Evolutionary conservation across 2,797 vertebrate species (phyloP).

Genomic region (Trematomus bernacchii): DNA sequence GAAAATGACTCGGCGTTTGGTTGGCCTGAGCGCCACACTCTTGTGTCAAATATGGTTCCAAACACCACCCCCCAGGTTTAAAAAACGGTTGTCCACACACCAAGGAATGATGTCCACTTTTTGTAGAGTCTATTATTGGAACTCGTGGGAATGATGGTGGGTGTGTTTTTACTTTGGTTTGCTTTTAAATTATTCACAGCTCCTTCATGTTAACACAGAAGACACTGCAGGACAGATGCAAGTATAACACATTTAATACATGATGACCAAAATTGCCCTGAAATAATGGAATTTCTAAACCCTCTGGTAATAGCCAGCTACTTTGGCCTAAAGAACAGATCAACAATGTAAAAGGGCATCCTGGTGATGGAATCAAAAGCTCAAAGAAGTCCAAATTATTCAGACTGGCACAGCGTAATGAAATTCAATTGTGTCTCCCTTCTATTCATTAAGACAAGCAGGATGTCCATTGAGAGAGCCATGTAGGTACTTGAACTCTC

Average conservation of each 20-base stretch:
- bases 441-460: conserved; percentile 46
- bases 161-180: conserved; percentile 19
- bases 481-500: conserved; percentile 25
- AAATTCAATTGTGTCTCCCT: conserved; percentile 42
- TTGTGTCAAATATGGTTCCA: no score
- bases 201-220: not conserved
- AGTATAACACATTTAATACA: not conserved
- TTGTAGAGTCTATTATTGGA: no score
- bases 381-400: conserved; percentile 42
- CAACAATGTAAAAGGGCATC: conserved; percentile 35
- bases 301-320: conserved; percentile 10
- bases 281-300: conserved; percentile 24
- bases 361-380: conserved; percentile 46
- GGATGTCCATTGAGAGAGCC: conserved; percentile 29
- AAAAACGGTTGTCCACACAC: no score
- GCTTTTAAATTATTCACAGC: conserved; percentile 5
- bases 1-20: no score
- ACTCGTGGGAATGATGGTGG: not conserved
- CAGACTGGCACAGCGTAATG: conserved; percentile 39
- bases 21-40: no score
- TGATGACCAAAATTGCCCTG: not conserved
- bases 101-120: no score
- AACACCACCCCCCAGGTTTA: no score
- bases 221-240: not conserved
- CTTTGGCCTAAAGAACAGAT: conserved; percentile 23